Base-by-base conservation (phyloP, 2,888 invertebrate genomes). In the Caenorhabditis doughertyi region DNA sequence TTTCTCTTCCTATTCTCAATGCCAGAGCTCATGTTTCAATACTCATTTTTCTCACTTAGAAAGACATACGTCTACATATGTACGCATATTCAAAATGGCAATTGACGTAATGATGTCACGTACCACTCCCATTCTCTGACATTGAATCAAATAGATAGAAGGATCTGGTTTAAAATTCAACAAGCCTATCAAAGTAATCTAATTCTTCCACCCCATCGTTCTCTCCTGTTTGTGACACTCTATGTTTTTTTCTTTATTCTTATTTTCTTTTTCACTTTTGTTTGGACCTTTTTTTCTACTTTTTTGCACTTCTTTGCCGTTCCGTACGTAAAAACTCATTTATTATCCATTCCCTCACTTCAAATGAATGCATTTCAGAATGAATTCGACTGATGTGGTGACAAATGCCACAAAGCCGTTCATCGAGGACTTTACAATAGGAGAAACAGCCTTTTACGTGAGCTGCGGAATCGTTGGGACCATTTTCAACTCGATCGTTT, bases 401-500 rank as follows among this genome's bases (percentile, higher is more conserved):
- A 53, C 68, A 25, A 77, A 73, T 35, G 58, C 29, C 39, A 79
- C 79, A 0, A 44, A 47, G 18, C 42, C 70, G 11, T 62, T 65
- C 9, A 27, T 55, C 0, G 87, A 84, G 3, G 35, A 84, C 27
- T 70, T 88, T 25, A 86, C 85, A 27, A 16, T 84, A 8, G 72
- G 79, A 21, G 86, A 88, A 53, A 76, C 83, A 0, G 53, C 84
- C 1, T 90, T 90, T 80, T 90, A 89, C 60, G 70, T 89, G 53
- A 80, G 86, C 27, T 85, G 83, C 67, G 90, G 90, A 8, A 58
- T 83, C 0, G 71, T 89, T 16, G 91, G 91, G n/a, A 86, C 88
- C 7, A 68, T 90, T 11, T 83, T 91, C 67, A 91, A 91, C 68
- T 65, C 82, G 21, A 74, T 89, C 25, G 91, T 91, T 5, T 70